Evolutionary conservation across 2,797 vertebrate genomes (phyloP), one percentile per base, ranked within the genome.

Genomic region (Diceros bicornis): DNA sequence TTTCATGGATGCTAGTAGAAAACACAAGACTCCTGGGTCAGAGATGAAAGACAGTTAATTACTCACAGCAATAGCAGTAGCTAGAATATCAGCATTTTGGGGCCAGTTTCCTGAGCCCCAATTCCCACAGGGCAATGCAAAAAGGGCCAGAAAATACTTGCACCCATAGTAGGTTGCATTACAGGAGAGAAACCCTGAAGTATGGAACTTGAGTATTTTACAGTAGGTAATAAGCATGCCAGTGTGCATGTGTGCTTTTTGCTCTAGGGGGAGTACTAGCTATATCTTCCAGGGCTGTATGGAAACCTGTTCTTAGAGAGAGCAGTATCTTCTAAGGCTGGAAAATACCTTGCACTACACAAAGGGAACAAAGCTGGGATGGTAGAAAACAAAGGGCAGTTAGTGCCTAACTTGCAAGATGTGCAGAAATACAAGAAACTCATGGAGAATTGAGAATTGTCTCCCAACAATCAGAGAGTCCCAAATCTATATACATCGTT

Each of bases 401-500:
- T 66, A 94, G 11, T 52, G 27, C 23, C 18, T 74, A 71, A 89
- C 68, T 55, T 91, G 27, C 5, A 89, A 75, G 83, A 68, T 75
- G 8, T 93, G 47, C n/a, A 96, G 62, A 88, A 91, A 75, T 81
- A 34, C 41, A 94, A 94, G 47, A 91, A 52, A 79, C 6, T 20
- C n/a, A 59, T 50, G 61, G 50, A 71, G 32, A 93, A 61, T 1
- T 75, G n/a, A 79, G 41, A 95, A 82, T 5, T 82, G 34, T 83
- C 17, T 87, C 57, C 41, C 34, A 34, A 50, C 34, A 87, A 90
- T 7, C 23, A 71, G 44, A 62, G 12, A 75, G 84, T 68, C 66
- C 14, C 62, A 78, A 93, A 79, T 86, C 20, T 81, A 59, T 41
- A 41, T 4, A 55, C 2, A 25, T 14, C 71, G 69, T 84, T 93